Evolutionary conservation across 2,888 invertebrate genomes (phyloP).

Genomic region (Zeuzera pyrina): DNA sequence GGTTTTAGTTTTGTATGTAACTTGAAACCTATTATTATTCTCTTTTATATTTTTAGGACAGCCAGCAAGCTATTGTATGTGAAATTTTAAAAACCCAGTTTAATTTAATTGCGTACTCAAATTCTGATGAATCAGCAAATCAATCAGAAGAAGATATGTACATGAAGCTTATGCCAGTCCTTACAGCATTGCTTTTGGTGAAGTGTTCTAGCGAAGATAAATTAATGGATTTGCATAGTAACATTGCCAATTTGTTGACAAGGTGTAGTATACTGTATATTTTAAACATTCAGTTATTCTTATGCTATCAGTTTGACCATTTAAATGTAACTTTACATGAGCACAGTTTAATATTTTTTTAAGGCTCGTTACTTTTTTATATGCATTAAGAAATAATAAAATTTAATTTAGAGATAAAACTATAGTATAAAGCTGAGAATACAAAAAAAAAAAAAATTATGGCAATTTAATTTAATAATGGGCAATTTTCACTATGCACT

Average conservation of each 20-base stretch:
- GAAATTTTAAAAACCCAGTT: constrained; percentile 86
- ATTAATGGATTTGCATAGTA: constrained; percentile 79
- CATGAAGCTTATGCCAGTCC: constrained; percentile 79
- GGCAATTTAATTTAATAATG: no score
- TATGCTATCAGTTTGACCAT: no score
- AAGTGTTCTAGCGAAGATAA: constrained; percentile 72
- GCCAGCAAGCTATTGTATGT: constrained; percentile 76
- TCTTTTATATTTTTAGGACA: constrained; percentile 47
- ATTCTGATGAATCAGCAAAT: constrained; percentile 51
- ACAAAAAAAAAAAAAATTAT: no score
- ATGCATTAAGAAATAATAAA: background rate
- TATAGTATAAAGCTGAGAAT: no score
- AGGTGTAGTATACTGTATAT: no score
- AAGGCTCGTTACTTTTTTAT: constrained; percentile 1
- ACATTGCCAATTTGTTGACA: constrained; percentile 88
- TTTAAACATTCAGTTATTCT: constrained; percentile 1
- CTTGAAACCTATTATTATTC: no score
- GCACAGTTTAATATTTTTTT: background rate
- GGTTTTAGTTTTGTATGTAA: no score
- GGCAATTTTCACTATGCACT: no score
- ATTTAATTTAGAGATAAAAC: no score
- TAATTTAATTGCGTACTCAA: constrained; percentile 77
- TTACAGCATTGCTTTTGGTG: constrained; percentile 79
- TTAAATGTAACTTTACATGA: background rate
- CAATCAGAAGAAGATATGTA: constrained; percentile 82